Percentiles rank a stretch among this genome's conserved stretches.
Evolutionary conservation across 2,888 invertebrate genomes (phyloP).

Genomic region (Lymantria monacha): DNA sequence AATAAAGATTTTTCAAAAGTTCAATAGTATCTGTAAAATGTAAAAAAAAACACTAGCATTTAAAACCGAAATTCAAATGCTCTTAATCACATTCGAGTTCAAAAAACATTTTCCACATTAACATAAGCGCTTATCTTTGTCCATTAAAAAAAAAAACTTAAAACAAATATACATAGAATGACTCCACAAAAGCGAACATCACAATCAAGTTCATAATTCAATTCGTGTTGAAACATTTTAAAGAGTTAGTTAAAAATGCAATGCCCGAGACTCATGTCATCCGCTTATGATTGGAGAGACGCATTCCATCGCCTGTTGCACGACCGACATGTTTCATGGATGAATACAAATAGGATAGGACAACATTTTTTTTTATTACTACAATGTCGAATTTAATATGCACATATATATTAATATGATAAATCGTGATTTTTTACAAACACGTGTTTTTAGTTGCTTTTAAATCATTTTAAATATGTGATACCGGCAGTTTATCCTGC

Average conservation of each 20-base stretch:
- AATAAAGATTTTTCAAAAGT: no score
- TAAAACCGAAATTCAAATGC: no score
- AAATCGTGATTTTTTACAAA: slow-evolving; percentile 10
- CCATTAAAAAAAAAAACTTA: not conserved
- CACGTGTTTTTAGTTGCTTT: slow-evolving; percentile 1
- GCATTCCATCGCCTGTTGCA: slow-evolving; percentile 58
- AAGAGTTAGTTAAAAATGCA: slow-evolving; percentile 50
- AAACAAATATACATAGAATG: slow-evolving; percentile 13
- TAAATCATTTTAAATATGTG: slow-evolving; percentile 4
- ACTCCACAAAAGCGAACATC: slow-evolving; percentile 20
- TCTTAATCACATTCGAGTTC: not conserved
- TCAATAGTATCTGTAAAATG: no score
- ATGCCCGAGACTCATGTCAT: slow-evolving; percentile 53
- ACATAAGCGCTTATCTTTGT: not conserved
- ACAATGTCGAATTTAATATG: slow-evolving; percentile 15
- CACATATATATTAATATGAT: slow-evolving; percentile 11
- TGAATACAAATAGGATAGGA: slow-evolving; percentile 37
- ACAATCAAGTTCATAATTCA: slow-evolving; percentile 40
- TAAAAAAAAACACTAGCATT: no score
- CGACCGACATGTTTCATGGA: slow-evolving; percentile 34
- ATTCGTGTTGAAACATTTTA: slow-evolving; percentile 38
- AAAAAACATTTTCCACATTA: not conserved
- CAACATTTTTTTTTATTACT: slow-evolving; percentile 20
- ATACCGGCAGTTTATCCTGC: no score
- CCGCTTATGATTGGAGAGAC: slow-evolving; percentile 61